Conservation (phyloP, 2,888 invertebrate genomes). For the Sicus ferrugineus region DNA sequence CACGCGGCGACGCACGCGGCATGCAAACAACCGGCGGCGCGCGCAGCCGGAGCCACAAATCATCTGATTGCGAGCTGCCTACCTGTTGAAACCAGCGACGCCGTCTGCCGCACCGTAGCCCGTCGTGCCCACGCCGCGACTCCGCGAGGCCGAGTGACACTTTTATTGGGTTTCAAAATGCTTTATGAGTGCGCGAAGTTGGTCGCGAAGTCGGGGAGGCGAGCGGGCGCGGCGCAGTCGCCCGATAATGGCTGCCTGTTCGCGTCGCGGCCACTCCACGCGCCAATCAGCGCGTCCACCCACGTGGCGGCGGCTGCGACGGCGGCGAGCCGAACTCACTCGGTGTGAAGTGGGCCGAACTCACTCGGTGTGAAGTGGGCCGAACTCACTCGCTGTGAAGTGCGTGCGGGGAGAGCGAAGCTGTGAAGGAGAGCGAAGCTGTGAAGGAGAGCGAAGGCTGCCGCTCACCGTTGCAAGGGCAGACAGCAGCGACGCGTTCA, state of each 20-base stretch:
- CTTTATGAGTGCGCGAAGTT: conserved; percentile 57
- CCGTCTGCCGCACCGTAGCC: neutral
- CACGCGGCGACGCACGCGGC: neutral
- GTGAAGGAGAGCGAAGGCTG: neutral
- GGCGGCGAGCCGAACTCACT: conserved; percentile 10
- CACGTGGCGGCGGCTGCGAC: conserved; percentile 41
- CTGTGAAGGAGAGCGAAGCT: neutral
- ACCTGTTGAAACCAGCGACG: neutral
- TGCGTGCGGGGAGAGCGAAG: neutral
- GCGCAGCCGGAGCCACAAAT: conserved; percentile 21
- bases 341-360: neutral
- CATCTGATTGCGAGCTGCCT: conserved; percentile 24
- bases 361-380: conserved; percentile 6
- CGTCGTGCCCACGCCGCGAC: neutral
- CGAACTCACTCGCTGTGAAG: neutral
- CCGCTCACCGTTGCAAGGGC: neutral
- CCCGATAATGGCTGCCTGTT: conserved; percentile 40
- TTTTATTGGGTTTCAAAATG: conserved; percentile 64
- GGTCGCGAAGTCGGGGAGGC: conserved; percentile 1
- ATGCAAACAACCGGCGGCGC: conserved; percentile 4
- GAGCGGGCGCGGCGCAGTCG: conserved; percentile 40
- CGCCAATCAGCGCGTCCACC: conserved; percentile 60
- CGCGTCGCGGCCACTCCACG: conserved; percentile 27
- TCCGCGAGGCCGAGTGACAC: conserved; percentile 50
- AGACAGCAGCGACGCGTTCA: neutral